Conservation (phyloP, 2,113 vertebrate species). For the Channa maculata region DNA sequence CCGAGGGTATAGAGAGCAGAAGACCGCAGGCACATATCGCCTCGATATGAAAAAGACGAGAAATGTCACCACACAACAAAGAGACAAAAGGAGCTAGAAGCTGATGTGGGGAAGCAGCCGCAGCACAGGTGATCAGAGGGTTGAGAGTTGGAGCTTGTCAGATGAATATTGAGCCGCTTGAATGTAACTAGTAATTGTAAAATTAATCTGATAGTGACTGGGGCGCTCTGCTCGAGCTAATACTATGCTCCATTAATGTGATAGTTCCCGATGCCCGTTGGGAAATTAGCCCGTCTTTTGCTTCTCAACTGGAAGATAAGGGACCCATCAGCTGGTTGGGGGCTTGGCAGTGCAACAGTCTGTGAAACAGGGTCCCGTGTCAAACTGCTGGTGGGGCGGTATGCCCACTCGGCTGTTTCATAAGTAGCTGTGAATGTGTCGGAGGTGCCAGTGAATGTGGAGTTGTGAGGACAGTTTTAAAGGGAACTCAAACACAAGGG, state of each 20-base stretch:
- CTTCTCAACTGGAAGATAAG: conserved; percentile 47
- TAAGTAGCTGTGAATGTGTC: conserved; percentile 10
- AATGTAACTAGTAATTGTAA: conserved; percentile 43
- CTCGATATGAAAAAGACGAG: conserved; percentile 27
- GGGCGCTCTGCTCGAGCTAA: neutral
- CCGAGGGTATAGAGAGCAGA: conserved; percentile 20
- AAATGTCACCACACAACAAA: conserved; percentile 21
- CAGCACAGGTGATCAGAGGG: neutral
- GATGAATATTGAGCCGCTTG: conserved; percentile 42
- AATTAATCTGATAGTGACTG: conserved; percentile 31
- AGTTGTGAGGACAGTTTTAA: neutral
- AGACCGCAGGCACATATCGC: conserved; percentile 29
- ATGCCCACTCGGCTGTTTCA: conserved; percentile 7
- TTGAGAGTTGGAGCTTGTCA: conserved; percentile 23
- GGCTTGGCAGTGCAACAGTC: conserved; percentile 22
- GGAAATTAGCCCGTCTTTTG: conserved; percentile 60
- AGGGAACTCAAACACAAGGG: conserved; percentile 20
- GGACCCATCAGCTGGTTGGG: conserved; percentile 31
- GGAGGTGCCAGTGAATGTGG: conserved; percentile 5
- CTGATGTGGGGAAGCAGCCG: conserved; percentile 1
- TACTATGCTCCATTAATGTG: conserved; percentile 22
- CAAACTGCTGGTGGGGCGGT: neutral
- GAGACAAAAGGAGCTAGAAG: conserved; percentile 10
- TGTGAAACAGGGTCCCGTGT: conserved; percentile 46
- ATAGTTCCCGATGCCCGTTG: conserved; percentile 31